Evolutionary conservation across 2,113 vertebrate genomes (phyloP).

Genomic region (Barnardius zonarius): DNA sequence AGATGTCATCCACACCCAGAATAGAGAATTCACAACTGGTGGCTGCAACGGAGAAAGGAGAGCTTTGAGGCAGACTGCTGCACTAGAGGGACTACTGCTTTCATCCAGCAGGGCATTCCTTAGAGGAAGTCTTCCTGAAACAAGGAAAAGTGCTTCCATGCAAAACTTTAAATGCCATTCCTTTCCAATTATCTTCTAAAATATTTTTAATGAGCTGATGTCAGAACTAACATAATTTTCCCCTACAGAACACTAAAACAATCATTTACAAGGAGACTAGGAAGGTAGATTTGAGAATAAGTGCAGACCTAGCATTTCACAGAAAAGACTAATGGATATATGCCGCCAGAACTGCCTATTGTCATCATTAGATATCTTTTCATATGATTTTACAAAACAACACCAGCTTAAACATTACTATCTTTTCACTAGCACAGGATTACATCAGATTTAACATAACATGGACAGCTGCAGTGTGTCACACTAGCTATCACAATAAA

Average conservation of each 20-base stretch:
- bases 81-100: not conserved
- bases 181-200: not conserved
- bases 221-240: not conserved
- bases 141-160: not conserved
- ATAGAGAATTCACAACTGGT: not conserved
- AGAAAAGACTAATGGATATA: not conserved
- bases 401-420: not conserved
- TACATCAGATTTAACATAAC: not conserved
- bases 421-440: not conserved
- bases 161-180: not conserved
- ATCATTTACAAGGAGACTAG: not conserved
- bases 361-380: not conserved
- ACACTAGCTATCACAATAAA: not conserved
- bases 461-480: not conserved
- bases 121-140: not conserved
- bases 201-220: not conserved
- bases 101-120: not conserved
- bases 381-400: not conserved
- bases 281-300: not conserved
- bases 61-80: not conserved
- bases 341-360: not conserved
- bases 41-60: not conserved
- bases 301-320: not conserved
- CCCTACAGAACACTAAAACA: not conserved
- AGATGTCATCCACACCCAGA: not conserved